These are phyloP conservation scores for Triplophysa bombifrons DNA, from an alignment of 2,797 vertebrate species.

Conservation along the genomic window DNA sequence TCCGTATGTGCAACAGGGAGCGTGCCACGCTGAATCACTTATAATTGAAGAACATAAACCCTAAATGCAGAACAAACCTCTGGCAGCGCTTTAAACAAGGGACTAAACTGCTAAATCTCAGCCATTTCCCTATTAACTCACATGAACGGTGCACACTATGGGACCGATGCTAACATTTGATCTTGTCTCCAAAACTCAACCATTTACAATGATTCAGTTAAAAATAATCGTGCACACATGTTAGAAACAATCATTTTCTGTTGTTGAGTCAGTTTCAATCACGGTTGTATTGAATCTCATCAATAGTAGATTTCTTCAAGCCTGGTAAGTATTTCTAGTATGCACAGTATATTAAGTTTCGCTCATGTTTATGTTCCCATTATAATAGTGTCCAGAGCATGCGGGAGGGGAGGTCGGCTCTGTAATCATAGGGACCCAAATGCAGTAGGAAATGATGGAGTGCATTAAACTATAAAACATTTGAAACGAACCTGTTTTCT, in stretches of 20 bases:
- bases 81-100: slow-evolving; percentile 26
- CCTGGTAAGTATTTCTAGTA: not conserved
- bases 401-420: not conserved
- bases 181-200: slow-evolving; percentile 14
- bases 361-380: not conserved
- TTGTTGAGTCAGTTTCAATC: slow-evolving; percentile 1
- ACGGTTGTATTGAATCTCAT: not conserved
- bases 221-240: slow-evolving; percentile 25
- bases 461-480: too few relatives aligned
- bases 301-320: not conserved
- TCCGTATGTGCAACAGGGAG: slow-evolving; percentile 6
- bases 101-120: slow-evolving; percentile 24
- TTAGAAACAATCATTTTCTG: slow-evolving; percentile 4
- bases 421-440: too few relatives aligned
- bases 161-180: slow-evolving; percentile 20
- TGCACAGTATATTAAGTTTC: not conserved
- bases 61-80: slow-evolving; percentile 33
- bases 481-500: slow-evolving; percentile 90
- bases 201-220: slow-evolving; percentile 23
- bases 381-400: not conserved
- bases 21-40: slow-evolving; percentile 5
- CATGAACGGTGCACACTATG: not conserved
- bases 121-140: slow-evolving; percentile 16
- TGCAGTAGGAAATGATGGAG: too few relatives aligned
- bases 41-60: slow-evolving; percentile 30